Evolutionary conservation across 2,113 vertebrate genomes (phyloP).

Genomic region (Lucifuga dentata): DNA sequence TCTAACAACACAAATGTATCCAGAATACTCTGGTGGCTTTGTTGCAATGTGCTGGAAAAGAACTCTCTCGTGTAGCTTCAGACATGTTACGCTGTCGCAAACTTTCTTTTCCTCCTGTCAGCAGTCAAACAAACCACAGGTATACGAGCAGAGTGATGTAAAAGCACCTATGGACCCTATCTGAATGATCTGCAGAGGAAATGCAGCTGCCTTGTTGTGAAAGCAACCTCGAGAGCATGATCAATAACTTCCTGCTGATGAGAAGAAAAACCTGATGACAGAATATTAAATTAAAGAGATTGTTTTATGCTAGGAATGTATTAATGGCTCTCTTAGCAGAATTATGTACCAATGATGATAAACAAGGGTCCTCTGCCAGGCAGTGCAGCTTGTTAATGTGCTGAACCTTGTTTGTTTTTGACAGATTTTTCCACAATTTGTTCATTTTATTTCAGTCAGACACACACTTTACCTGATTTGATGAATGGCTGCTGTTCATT

Average conservation of each 20-base stretch:
- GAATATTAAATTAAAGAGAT: slow-evolving; percentile 75
- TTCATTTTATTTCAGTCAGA: slow-evolving; percentile 31
- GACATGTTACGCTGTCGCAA: slow-evolving; percentile 7
- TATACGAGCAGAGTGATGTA: slow-evolving; percentile 1
- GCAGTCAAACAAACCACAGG: slow-evolving; percentile 2
- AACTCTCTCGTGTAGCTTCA: slow-evolving; percentile 1
- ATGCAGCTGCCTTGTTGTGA: slow-evolving; percentile 35
- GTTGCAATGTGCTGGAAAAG: slow-evolving; percentile 25
- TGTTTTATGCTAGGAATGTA: slow-evolving; percentile 63
- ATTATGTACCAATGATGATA: slow-evolving; percentile 64
- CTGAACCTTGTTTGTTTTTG: slow-evolving; percentile 57
- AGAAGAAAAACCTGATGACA: slow-evolving; percentile 65
- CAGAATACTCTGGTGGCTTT: slow-evolving; percentile 41
- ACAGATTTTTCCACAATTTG: slow-evolving; percentile 18
- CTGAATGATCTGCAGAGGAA: slow-evolving; percentile 9
- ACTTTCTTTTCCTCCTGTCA: slow-evolving; percentile 16
- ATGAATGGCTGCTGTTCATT: slow-evolving; percentile 49
- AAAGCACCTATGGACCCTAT: slow-evolving; percentile 28
- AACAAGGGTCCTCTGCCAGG: slow-evolving; percentile 61
- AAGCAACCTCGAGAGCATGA: slow-evolving; percentile 33
- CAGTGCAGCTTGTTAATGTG: slow-evolving; percentile 48
- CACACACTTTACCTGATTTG: slow-evolving; percentile 38
- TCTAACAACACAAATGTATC: slow-evolving; percentile 59
- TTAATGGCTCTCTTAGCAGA: slow-evolving; percentile 65
- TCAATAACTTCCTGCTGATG: slow-evolving; percentile 73